Evolutionary conservation across 2,888 invertebrate species (phyloP).

Genomic region (Galeopsomyia nigrocyanea): DNA sequence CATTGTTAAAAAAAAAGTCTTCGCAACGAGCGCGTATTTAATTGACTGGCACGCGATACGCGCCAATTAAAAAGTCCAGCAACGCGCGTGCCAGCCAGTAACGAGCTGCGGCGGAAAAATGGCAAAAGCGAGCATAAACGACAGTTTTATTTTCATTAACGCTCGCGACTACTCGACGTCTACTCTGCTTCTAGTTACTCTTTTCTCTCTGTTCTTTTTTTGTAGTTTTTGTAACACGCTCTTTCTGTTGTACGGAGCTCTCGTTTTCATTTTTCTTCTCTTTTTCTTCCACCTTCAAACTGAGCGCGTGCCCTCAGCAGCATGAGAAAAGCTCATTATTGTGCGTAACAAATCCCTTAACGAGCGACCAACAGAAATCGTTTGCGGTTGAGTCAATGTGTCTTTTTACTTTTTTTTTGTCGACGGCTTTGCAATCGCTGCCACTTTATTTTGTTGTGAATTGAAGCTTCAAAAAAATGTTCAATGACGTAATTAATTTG

Average conservation of each 20-base stretch:
- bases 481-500: no score
- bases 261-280: neutral
- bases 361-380: slow-evolving; percentile 41
- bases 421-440: neutral
- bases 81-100: slow-evolving; percentile 19
- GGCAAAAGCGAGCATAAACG: slow-evolving; percentile 35
- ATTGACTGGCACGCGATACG: slow-evolving; percentile 52
- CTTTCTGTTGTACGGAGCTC: neutral
- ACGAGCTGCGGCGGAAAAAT: slow-evolving; percentile 39
- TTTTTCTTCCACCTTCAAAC: slow-evolving; percentile 2
- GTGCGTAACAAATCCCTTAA: slow-evolving; percentile 46
- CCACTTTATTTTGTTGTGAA: no score
- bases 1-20: slow-evolving; percentile 38
- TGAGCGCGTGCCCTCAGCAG: neutral
- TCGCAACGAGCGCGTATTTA: slow-evolving; percentile 42
- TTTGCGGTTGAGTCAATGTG: slow-evolving; percentile 36
- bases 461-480: no score
- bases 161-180: slow-evolving; percentile 18
- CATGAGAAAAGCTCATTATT: slow-evolving; percentile 41
- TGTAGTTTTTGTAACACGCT: neutral
- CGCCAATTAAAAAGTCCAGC: slow-evolving; percentile 53
- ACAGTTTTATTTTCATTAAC: slow-evolving; percentile 46
- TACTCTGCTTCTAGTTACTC: neutral
- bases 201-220: neutral
- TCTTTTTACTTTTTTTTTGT: slow-evolving; percentile 25